Conservation (phyloP, 1,140 invertebrate genomes). For the Drosophila aff. region DNA sequence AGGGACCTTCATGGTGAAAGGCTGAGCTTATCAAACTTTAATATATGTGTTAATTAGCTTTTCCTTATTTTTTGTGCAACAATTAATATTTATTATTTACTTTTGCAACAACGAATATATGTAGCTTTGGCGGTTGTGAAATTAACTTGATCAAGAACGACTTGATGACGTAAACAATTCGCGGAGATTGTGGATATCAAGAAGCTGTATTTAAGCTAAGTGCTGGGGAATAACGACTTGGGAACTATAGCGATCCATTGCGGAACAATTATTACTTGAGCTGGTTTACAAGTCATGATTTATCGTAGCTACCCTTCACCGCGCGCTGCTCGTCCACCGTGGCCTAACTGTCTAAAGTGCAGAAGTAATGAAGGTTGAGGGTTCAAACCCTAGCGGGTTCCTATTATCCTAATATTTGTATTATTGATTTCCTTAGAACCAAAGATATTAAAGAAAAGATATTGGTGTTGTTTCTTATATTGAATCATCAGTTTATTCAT, state of each 20-base stretch:
- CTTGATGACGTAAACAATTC: background rate
- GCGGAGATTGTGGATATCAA: background rate
- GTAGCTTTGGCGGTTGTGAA: background rate
- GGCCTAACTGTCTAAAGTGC: background rate
- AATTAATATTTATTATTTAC: background rate
- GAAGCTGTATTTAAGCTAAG: background rate
- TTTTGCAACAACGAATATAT: background rate
- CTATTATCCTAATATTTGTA: background rate
- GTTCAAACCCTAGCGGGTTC: background rate
- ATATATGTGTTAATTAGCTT: too few species aligned
- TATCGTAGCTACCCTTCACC: background rate
- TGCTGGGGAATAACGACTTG: background rate
- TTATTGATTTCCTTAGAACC: background rate
- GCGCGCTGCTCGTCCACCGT: background rate
- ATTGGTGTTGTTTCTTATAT: conserved; percentile 43
- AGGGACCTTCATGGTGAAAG: background rate
- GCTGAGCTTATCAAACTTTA: background rate
- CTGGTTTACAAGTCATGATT: background rate
- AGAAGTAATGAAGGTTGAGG: background rate
- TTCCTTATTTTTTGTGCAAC: background rate
- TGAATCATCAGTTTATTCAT: conserved; percentile 59
- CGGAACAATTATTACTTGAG: background rate
- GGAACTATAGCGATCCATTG: background rate
- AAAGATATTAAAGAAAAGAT: background rate
- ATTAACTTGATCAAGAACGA: background rate